A percentile compares a stretch with the other conserved stretches of the same genome.
Evolutionary conservation across 1,140 invertebrate genomes (phyloP).

Genomic region (Tachypleus tridentatus): DNA sequence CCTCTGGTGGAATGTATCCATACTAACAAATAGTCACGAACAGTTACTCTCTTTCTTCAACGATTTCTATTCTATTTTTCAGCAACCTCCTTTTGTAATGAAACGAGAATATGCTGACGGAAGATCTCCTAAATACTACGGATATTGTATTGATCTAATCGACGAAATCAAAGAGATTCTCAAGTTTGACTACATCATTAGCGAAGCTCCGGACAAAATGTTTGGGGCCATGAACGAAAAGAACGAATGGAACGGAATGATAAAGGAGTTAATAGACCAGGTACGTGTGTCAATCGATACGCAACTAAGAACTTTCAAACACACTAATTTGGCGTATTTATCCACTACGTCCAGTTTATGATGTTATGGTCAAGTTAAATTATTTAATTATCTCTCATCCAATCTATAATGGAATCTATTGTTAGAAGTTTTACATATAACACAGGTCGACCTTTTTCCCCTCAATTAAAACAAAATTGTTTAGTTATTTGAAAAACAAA

Average conservation of each 20-base stretch:
- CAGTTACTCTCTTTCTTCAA: no score
- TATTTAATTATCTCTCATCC: neutral
- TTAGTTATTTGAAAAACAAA: no score
- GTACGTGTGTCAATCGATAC: constrained; percentile 29
- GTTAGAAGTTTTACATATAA: no score
- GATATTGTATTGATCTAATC: constrained; percentile 88
- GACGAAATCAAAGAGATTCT: constrained; percentile 66
- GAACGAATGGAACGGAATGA: constrained; percentile 75
- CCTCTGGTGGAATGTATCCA: no score
- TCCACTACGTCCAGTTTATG: no score
- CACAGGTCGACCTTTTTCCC: no score
- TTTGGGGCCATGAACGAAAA: constrained; percentile 74
- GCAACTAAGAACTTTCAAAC: no score
- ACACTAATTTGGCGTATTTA: no score
- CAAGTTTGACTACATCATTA: constrained; percentile 80
- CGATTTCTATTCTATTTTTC: neutral
- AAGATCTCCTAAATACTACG: constrained; percentile 47
- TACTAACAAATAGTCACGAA: no score
- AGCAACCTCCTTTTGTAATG: constrained; percentile 28
- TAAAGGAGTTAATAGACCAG: constrained; percentile 79
- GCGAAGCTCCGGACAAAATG: constrained; percentile 56
- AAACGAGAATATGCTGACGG: constrained; percentile 18
- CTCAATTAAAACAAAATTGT: no score
- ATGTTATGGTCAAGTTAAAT: no score
- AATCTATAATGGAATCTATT: no score